These are phyloP conservation scores for Molanna angustata DNA, from an alignment of 2,888 invertebrate genomes.

Conservation along the genomic window DNA sequence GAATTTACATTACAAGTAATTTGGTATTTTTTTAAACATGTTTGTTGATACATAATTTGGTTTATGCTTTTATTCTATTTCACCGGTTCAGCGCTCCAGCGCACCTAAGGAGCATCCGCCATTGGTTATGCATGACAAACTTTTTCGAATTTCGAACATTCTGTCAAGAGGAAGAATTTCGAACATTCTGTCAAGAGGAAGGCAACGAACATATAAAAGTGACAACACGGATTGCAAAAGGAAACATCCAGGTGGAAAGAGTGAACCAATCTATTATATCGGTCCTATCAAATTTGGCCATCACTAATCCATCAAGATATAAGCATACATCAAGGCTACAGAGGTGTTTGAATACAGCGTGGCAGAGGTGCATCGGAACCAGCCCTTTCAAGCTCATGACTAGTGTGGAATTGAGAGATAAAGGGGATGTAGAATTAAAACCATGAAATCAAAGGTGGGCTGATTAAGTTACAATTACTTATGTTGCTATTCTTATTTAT, in stretches of 20 bases:
- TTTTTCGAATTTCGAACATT: too few species aligned
- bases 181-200: slow-evolving; percentile 38
- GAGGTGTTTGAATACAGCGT: slow-evolving; percentile 35
- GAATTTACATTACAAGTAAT: too few species aligned
- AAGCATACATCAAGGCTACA: slow-evolving; percentile 33
- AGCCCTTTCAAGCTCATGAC: slow-evolving; percentile 35
- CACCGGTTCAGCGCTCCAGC: too few species aligned
- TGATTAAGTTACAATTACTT: too few species aligned
- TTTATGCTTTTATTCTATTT: too few species aligned
- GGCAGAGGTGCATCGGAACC: slow-evolving; percentile 34
- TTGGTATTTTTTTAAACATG: too few species aligned
- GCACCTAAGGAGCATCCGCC: too few species aligned
- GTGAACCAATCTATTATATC: slow-evolving; percentile 37
- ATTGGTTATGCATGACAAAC: too few species aligned
- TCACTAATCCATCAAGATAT: slow-evolving; percentile 38
- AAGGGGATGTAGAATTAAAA: slow-evolving; percentile 31
- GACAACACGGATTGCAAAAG: slow-evolving; percentile 37
- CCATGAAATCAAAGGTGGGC: too few species aligned
- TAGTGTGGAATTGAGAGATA: slow-evolving; percentile 34
- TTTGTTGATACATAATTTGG: too few species aligned
- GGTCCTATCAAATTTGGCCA: slow-evolving; percentile 38
- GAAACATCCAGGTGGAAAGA: slow-evolving; percentile 40
- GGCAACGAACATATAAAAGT: slow-evolving; percentile 37
- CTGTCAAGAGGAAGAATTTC: slow-evolving; percentile 38
- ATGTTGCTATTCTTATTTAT: too few species aligned